A percentile compares a stretch with the other conserved stretches of the same genome.
These are phyloP conservation scores for Copidosoma aretas DNA, from an alignment of 2,888 invertebrate species.

Conservation along the genomic window DNA sequence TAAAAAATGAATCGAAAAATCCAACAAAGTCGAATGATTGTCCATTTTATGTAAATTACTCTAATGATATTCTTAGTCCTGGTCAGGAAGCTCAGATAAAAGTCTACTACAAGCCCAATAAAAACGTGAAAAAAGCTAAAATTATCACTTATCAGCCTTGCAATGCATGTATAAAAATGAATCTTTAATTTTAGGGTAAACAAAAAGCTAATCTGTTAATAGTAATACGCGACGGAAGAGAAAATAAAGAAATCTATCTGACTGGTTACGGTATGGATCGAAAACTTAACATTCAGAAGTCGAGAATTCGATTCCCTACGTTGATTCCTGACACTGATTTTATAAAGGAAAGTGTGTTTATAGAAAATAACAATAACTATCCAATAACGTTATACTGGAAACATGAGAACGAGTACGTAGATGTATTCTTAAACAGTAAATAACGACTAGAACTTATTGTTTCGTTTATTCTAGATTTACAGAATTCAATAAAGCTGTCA, in stretches of 20 bases:
- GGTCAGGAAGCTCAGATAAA: slow-evolving; percentile 65
- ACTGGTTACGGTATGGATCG: slow-evolving; percentile 23
- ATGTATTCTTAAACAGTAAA: not conserved
- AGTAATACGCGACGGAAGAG: slow-evolving; percentile 6
- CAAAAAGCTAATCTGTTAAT: slow-evolving; percentile 21
- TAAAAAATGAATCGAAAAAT: slow-evolving; percentile 49
- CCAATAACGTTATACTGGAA: slow-evolving; percentile 74
- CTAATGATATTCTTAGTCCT: slow-evolving; percentile 62
- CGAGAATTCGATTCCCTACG: slow-evolving; percentile 11
- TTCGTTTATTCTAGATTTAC: slow-evolving; percentile 18
- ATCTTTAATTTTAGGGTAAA: slow-evolving; percentile 18
- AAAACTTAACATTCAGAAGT: slow-evolving; percentile 20
- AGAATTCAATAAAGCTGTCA: slow-evolving; percentile 20
- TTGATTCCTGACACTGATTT: slow-evolving; percentile 42
- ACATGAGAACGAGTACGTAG: slow-evolving; percentile 70
- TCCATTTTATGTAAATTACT: slow-evolving; percentile 50
- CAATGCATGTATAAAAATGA: not conserved
- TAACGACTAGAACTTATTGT: no score
- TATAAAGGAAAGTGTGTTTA: slow-evolving; percentile 67
- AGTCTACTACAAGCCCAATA: slow-evolving; percentile 67
- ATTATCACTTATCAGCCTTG: slow-evolving; percentile 1
- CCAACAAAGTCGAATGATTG: slow-evolving; percentile 40
- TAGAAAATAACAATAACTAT: slow-evolving; percentile 71
- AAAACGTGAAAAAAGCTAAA: slow-evolving; percentile 52
- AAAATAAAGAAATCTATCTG: slow-evolving; percentile 14